Evolutionary conservation across 2,113 vertebrate species (phyloP), one percentile per base, ranked within the genome.

Genomic region (Halichoerus grypus): DNA sequence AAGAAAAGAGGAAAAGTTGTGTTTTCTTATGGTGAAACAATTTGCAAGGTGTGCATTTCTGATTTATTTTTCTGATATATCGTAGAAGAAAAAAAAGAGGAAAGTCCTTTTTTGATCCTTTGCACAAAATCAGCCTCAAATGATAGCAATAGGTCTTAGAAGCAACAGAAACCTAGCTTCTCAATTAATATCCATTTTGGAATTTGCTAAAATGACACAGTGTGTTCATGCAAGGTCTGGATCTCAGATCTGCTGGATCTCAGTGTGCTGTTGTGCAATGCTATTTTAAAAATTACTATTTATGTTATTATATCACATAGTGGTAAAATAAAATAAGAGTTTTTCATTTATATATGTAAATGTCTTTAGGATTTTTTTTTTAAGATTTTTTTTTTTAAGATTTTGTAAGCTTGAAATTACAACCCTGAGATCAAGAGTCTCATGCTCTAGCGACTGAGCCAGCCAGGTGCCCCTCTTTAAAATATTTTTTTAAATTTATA

Each of bases 361-460:
- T 33, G 24, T 53, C 28, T 42, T 76, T 80, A 46, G 80, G 88
- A 89, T 28, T 74, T 21, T 57, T 53, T 53, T 36, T 46, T 82
- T 18, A 76, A 93, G 67, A 91, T 14, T 72, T 69, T 19, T 57
- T 53, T 46, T 36, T 46, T 81, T 18, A 76, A 93, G 67, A 91
- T 14, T 72, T 36, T 69, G 46, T 46, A 46, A 46, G 46, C 46
- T 8, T 46, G 46, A 46, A 46, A 7, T 99, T 99, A 99, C 99
- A 99, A 99, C 99, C 99, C 99, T 99, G 99, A 99, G 99, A 99
- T 99, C 99, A 99, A 99, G 99, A 99, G 99, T 99, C 99, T 99
- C 99, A 99, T 99, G 99, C 99, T 99, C 99, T 99, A 99, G 99
- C 99, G 99, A 99, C 99, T 99, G 99, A 99, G 99, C 99, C 99